A percentile compares a stretch with the other conserved stretches of the same genome.
Conservation (phyloP, 1,140 invertebrate species). For the Listronotus oregonensis region DNA sequence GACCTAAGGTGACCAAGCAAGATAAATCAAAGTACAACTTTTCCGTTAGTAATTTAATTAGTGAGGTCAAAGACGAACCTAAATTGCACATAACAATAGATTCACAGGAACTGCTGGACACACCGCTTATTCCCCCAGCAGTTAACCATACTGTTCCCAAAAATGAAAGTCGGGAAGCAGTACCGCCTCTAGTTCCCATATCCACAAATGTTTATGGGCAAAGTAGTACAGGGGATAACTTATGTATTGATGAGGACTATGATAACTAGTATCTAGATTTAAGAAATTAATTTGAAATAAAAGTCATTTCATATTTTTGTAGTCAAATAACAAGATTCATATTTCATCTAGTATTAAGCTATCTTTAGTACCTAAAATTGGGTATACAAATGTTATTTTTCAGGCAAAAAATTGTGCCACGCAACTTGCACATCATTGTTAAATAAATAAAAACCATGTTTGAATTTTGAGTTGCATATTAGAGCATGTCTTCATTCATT, state of each 20-base stretch:
- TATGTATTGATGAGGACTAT: conserved; percentile 56
- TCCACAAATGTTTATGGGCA: conserved; percentile 40
- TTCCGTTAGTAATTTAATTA: conserved; percentile 44
- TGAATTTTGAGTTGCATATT: too few species aligned
- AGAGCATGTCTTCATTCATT: too few species aligned
- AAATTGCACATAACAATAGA: conserved; percentile 42
- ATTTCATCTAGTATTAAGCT: too few species aligned
- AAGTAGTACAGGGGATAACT: conserved; percentile 45
- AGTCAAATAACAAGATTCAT: conserved; percentile 1
- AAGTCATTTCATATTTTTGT: background rate
- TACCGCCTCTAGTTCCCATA: conserved; percentile 50
- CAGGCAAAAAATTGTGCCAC: too few species aligned
- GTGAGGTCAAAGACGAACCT: conserved; percentile 30
- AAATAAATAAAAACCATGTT: too few species aligned
- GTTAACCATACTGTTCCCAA: conserved; percentile 1
- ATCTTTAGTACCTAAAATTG: too few species aligned
- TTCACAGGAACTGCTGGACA: conserved; percentile 21
- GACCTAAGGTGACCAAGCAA: conserved; percentile 41
- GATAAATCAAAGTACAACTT: conserved; percentile 43
- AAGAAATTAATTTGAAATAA: background rate
- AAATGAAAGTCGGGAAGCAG: background rate
- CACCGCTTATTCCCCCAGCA: background rate
- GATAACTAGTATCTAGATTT: conserved; percentile 46
- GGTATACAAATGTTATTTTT: too few species aligned
- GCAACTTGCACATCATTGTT: too few species aligned